A percentile compares a stretch with the other conserved stretches of the same genome.
Conservation (phyloP, 2,797 vertebrate genomes). For the Adrianichthys oophorus region DNA sequence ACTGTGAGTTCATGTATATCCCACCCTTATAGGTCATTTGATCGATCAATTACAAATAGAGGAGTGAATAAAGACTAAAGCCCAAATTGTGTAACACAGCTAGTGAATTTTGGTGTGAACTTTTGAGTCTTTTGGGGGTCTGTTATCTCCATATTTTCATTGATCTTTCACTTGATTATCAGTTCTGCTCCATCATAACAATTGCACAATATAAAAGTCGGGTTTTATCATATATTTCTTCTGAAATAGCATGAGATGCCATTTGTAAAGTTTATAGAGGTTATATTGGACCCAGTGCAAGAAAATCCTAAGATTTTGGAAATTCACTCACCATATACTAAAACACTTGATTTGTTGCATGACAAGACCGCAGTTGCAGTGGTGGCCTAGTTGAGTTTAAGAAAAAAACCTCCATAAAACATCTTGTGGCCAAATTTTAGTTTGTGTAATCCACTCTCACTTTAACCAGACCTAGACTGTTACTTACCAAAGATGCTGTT, state of each 20-base stretch:
- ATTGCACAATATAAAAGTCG: constrained; percentile 16
- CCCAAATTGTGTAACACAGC: constrained; percentile 37
- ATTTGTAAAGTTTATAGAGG: constrained; percentile 18
- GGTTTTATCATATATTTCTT: constrained; percentile 28
- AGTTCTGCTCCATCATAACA: constrained; percentile 28
- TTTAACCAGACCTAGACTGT: constrained; percentile 51
- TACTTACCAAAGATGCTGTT: constrained; percentile 40
- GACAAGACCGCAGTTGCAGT: constrained; percentile 29
- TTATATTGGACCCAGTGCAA: constrained; percentile 14
- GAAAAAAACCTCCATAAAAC: constrained; percentile 24
- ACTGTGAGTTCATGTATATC: constrained; percentile 57
- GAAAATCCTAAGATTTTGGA: constrained; percentile 10
- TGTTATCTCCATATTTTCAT: constrained; percentile 40
- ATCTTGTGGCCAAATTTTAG: constrained; percentile 7
- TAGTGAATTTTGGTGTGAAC: constrained; percentile 20
- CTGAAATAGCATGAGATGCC: constrained; percentile 35
- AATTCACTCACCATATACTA: constrained; percentile 10
- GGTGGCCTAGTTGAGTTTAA: constrained; percentile 20
- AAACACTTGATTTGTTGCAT: constrained; percentile 28
- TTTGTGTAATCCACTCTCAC: constrained; percentile 25
- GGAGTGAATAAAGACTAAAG: constrained; percentile 34
- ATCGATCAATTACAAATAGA: constrained; percentile 57
- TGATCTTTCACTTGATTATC: constrained; percentile 55
- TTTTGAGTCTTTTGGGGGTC: constrained; percentile 27
- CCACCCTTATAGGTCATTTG: constrained; percentile 50